Evolutionary conservation across 1,140 invertebrate species (phyloP), one percentile per base, ranked within the genome.

Genomic region (Drosophila rhopaloa): DNA sequence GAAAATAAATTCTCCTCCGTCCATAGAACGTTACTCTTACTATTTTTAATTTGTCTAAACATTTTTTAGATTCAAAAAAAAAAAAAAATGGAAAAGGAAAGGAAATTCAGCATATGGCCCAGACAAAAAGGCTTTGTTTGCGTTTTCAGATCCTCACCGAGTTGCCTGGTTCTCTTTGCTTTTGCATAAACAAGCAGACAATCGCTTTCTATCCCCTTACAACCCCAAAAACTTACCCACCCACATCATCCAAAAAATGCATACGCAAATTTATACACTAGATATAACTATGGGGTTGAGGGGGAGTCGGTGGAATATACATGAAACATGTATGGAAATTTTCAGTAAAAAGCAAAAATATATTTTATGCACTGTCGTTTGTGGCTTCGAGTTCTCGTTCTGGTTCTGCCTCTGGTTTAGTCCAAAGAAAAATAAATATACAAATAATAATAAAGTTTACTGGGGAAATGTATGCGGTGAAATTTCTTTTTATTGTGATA

Each of bases 1-100:
- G 79, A 74, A 76, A 79, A 79, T 59, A 67, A 67, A 76, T 81
- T 81, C 61, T 48, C 54, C 60, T 24, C 16, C 38, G 50, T 37
- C 73, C 32, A 29, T 51, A 56, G 75, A 66, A 35, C 50, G 60
- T 86, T 82, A 82, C 71, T 66, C 75, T 79, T 76, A 76, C 73
- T 88, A 83, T 88, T 88, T 86, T 88, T 88, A 88, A 88, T 88
- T 88, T 88, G 84, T 88, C 84, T 89, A 86, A 88, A 86, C 76
- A 83, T 76, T 88, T 86, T 88, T 79, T 79, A 51, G 51, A 68
- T 79, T 50, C 55, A 63, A 79, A 61, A 46, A 54, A 41, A 16
- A 16, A 41, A 59, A 44, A 38, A 32, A 43, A 40, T 40, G 13
- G 38, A 61, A 53, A 79, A 48, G 27, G 8, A 24, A 37, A 13